A percentile compares a stretch with the other conserved stretches of the same genome.
phyloP scores from a whole-genome alignment of 1,140 invertebrate species.

The Leptopilina boulardi region DNA sequence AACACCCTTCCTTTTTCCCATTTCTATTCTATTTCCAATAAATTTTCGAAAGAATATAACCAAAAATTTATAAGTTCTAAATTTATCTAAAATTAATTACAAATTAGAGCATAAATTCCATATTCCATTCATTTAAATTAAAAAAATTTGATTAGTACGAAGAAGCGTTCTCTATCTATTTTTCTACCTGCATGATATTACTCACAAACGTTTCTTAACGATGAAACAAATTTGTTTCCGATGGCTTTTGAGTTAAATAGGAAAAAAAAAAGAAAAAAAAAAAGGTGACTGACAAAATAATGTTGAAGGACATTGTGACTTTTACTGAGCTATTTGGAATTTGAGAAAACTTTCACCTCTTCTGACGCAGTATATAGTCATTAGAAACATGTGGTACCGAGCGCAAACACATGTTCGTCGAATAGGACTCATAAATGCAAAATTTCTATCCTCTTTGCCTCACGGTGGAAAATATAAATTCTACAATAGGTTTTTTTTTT shows the following conservation, averaged over 20 bases:
- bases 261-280: neutral
- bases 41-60: no score
- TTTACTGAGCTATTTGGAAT: neutral
- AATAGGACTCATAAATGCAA: conserved; percentile 15
- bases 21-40: neutral
- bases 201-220: neutral
- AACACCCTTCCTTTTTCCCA: neutral
- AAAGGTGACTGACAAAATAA: neutral
- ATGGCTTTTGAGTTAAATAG: neutral
- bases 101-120: no score
- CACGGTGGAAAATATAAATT: neutral
- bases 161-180: no score
- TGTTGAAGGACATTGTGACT: conserved; percentile 29
- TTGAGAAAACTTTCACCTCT: conserved; percentile 32
- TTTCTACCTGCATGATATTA: no score
- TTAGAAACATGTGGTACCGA: conserved; percentile 22
- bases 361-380: neutral
- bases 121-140: no score
- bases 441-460: neutral
- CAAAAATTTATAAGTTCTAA: no score
- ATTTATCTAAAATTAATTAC: no score
- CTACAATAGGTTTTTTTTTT: neutral
- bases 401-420: conserved; percentile 22
- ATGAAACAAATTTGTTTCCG: neutral
- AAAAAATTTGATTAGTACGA: no score